These are phyloP conservation scores for Catharus bicknelli DNA, from an alignment of 2,113 vertebrate species.

Conservation along the genomic window DNA sequence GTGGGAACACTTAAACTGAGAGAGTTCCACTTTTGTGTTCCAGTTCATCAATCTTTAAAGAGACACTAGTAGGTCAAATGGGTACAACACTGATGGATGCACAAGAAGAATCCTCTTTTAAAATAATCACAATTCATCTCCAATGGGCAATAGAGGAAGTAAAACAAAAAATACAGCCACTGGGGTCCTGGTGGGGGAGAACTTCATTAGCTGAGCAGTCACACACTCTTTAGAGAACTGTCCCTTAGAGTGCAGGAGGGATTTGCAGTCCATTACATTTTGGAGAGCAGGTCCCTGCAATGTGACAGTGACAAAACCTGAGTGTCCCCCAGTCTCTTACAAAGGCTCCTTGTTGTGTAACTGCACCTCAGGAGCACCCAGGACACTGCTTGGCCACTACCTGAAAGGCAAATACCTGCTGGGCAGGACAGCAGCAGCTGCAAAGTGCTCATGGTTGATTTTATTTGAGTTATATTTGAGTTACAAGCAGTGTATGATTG, in stretches of 20 bases:
- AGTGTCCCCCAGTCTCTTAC: not conserved
- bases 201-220: slow-evolving; percentile 16
- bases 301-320: not conserved
- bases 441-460: not conserved
- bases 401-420: not conserved
- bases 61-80: slow-evolving; percentile 42
- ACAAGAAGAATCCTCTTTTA: slow-evolving; percentile 34
- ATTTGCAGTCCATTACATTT: not conserved
- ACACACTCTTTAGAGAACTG: not conserved
- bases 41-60: slow-evolving; percentile 65
- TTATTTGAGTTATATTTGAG: not conserved
- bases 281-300: not conserved
- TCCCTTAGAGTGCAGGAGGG: not conserved
- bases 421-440: not conserved
- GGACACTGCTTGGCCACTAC: not conserved
- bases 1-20: slow-evolving; percentile 27
- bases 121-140: slow-evolving; percentile 32
- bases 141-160: slow-evolving; percentile 19
- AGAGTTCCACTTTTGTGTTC: slow-evolving; percentile 53
- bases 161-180: not conserved
- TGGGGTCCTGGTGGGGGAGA: not conserved
- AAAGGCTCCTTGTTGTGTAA: not conserved
- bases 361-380: not conserved
- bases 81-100: slow-evolving; percentile 27
- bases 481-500: rapidly evolving